These are phyloP conservation scores for Sesia bembeciformis DNA, from an alignment of 2,888 invertebrate species.

Conservation along the genomic window DNA sequence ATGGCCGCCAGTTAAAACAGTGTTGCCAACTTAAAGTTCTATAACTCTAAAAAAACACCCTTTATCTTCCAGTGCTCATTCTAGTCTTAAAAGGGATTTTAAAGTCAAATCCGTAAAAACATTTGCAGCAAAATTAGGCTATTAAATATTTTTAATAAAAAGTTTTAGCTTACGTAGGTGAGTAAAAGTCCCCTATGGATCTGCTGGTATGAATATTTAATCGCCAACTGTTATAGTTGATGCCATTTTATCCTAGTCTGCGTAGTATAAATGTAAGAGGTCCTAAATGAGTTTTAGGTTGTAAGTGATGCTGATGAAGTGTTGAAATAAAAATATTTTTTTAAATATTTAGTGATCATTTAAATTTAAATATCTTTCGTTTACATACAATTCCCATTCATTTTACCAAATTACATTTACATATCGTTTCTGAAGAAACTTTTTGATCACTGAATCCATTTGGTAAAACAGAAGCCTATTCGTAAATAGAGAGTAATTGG, in stretches of 20 bases:
- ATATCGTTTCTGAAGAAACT: not conserved
- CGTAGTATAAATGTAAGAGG: not conserved
- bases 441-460: not conserved
- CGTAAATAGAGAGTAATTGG: not conserved
- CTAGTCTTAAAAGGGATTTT: too few relatives aligned
- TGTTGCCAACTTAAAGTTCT: too few relatives aligned
- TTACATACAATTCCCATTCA: not conserved
- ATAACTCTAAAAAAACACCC: too few relatives aligned
- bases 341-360: not conserved
- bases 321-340: not conserved
- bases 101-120: too few relatives aligned
- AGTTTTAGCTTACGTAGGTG: too few relatives aligned
- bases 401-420: too few relatives aligned
- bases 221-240: not conserved
- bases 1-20: too few relatives aligned
- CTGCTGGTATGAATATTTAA: too few relatives aligned
- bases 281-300: not conserved
- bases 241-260: not conserved
- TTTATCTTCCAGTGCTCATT: too few relatives aligned
- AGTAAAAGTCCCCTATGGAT: too few relatives aligned
- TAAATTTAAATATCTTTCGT: not conserved
- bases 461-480: slow-evolving; percentile 8
- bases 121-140: too few relatives aligned
- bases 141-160: too few relatives aligned
- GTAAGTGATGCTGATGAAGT: not conserved